Conservation (phyloP, 2,113 vertebrate species). For the Varanus komodoensis region DNA sequence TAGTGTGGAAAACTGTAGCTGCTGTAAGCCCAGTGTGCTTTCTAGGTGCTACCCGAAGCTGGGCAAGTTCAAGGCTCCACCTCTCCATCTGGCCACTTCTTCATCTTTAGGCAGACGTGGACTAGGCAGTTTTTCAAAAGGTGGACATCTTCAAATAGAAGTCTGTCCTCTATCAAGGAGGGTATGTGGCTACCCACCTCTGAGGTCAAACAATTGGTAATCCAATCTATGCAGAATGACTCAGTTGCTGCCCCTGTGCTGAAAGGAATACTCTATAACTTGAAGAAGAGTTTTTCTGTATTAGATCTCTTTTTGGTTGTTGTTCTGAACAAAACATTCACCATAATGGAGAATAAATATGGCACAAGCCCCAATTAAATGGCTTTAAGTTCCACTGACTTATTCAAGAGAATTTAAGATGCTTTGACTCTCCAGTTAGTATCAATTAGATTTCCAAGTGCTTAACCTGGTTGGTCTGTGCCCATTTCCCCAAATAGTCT, state of each 20-base stretch:
- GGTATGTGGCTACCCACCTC: neutral
- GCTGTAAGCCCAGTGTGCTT: no score
- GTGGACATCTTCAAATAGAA: no score
- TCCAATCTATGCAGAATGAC: neutral
- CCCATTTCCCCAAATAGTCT: no score
- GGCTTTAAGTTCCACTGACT: neutral
- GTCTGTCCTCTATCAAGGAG: no score
- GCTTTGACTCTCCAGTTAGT: neutral
- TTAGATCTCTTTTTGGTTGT: neutral
- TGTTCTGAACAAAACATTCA: neutral
- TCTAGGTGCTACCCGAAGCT: no score
- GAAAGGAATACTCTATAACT: neutral
- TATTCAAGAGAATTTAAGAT: neutral
- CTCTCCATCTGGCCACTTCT: no score
- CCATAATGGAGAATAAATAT: neutral
- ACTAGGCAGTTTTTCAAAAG: no score
- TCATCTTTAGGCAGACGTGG: no score
- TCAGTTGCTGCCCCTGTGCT: neutral
- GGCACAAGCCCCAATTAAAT: neutral
- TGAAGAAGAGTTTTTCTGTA: neutral
- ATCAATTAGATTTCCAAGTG: neutral
- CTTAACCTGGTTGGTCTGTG: neutral
- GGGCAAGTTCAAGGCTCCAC: no score
- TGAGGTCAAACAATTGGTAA: neutral
- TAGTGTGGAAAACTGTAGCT: no score